Conservation (phyloP, 2,113 vertebrate species). For the Anhinga anhinga region DNA sequence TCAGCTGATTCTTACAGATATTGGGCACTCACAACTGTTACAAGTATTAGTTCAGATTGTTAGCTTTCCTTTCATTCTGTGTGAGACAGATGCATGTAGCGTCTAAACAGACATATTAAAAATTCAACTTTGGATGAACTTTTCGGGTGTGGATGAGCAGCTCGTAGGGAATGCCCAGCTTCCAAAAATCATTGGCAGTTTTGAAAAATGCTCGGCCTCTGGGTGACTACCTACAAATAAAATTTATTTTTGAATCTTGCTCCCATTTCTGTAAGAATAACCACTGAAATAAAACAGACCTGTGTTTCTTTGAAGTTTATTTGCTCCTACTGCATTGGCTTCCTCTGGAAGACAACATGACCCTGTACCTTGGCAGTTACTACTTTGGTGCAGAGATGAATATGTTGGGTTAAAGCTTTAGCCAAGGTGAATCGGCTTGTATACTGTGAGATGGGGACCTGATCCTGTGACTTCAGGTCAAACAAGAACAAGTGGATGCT, state of each 20-base stretch:
- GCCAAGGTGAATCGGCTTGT: neutral
- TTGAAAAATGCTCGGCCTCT: neutral
- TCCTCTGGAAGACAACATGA: neutral
- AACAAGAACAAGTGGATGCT: neutral
- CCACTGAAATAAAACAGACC: neutral
- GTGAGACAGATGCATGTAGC: neutral
- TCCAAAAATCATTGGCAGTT: neutral
- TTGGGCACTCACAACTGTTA: fast-evolving
- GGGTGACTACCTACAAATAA: neutral
- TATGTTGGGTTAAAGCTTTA: neutral
- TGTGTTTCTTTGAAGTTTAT: neutral
- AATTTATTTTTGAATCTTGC: neutral
- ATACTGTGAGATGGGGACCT: neutral
- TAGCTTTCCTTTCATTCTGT: neutral
- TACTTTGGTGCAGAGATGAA: neutral
- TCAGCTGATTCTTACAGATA: neutral
- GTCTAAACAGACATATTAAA: neutral
- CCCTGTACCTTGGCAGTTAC: neutral
- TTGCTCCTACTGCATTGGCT: neutral
- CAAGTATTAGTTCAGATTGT: neutral
- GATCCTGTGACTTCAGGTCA: neutral
- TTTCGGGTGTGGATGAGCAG: neutral
- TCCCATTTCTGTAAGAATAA: neutral
- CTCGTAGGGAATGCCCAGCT: neutral
- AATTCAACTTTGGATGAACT: neutral